Evolutionary conservation across 2,888 invertebrate species (phyloP).

Genomic region (Apoderus coryli): DNA sequence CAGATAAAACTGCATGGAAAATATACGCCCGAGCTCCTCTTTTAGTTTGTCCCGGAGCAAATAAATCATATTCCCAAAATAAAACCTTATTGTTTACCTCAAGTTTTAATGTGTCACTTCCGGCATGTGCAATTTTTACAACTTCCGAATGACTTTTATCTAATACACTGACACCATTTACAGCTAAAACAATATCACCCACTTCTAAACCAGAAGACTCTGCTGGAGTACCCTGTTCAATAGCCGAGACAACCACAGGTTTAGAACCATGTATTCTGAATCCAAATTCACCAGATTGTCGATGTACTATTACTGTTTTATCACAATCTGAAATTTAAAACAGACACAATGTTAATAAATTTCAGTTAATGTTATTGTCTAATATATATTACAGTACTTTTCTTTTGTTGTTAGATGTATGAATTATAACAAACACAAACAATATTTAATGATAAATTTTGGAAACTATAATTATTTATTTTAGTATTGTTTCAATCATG

Average conservation of each 20-base stretch:
- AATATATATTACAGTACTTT: background rate
- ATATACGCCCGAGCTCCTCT: too few species aligned
- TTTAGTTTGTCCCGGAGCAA: too few species aligned
- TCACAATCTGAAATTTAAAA: constrained; percentile 57
- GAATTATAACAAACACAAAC: too few species aligned
- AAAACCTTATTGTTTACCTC: constrained; percentile 50
- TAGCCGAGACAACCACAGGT: constrained; percentile 91
- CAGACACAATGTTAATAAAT: too few species aligned
- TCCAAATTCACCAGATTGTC: constrained; percentile 81
- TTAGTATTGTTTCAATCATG: too few species aligned
- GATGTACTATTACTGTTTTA: constrained; percentile 69
- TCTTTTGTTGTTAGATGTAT: too few species aligned
- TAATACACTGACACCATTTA: constrained; percentile 80
- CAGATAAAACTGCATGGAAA: too few species aligned
- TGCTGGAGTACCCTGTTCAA: constrained; percentile 87
- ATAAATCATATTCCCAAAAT: too few species aligned
- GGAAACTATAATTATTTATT: too few species aligned
- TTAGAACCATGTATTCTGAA: constrained; percentile 91
- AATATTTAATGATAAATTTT: too few species aligned
- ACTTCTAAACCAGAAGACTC: constrained; percentile 85
- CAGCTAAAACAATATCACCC: constrained; percentile 84
- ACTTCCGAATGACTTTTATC: constrained; percentile 90
- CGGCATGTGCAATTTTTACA: constrained; percentile 79
- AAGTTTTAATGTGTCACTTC: constrained; percentile 70
- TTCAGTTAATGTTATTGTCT: background rate